Evolutionary conservation across 64 coral and sea anemone genomes (phyloP), one percentile per base, ranked within the genome.

Genomic region (Anthopleura sola): DNA sequence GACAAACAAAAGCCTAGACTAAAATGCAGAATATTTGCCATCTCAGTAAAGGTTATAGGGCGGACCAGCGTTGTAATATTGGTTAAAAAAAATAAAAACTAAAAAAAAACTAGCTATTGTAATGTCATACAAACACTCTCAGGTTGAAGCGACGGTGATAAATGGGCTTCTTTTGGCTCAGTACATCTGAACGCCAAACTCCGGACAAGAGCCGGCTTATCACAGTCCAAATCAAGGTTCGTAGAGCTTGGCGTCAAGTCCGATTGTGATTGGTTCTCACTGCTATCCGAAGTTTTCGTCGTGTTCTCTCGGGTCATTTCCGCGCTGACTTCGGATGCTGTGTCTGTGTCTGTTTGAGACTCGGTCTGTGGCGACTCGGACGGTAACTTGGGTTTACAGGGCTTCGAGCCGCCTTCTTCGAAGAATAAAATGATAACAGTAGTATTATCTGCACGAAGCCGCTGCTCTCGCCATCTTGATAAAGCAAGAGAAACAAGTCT

Each of bases 361-460:
- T 85, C 90, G 15, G 86, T 13, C 50, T 4, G 33, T 36, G 57
- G 90, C 44, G 29, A 81, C 69, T 90, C 87, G 19, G 26, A 51
- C 71, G 56, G 33, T 74, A 36, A n/a, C 11, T 79, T 55, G 48
- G 56, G 51, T n/a, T 66, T 57, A 34, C 60, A 66, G 3, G 69
- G 39, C 24, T 76, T 53, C 26, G 86, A 31, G 36, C 71, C 75
- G n/a, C 77, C 50, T 38, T 98, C 95, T 31, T 98, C 95, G 40
- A 98, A 98, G 87, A 89, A 88, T 5, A 94, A 84, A 0, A 98
- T 89, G 36, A 98, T 98, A 6, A 85, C 95, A 75, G 89, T 91
- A 0, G 95, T 98, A 49, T 98, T 98, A 39, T 98, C 95, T 24
- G 95, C 95, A 28, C 95, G 86, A 23, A 98, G 77, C 3, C 94